Evolutionary conservation across 2,888 invertebrate species (phyloP).

Genomic region (Gandaritis pyraliata): DNA sequence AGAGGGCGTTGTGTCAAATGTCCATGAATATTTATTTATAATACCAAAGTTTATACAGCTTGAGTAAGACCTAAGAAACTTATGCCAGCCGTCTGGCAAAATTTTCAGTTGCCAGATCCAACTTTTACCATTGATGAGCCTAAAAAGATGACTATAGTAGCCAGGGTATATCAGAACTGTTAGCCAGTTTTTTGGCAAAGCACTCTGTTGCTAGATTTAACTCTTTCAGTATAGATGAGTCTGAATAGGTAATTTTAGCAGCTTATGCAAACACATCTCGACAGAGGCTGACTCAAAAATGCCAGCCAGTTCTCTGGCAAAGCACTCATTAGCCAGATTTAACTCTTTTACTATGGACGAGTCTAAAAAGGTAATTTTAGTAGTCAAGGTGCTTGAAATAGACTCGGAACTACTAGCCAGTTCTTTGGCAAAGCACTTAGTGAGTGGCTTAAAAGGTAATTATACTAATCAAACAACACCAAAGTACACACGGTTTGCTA

Average conservation of each 20-base stretch:
- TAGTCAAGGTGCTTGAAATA: too few species aligned
- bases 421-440: too few species aligned
- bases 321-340: conserved; percentile 36
- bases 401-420: too few species aligned
- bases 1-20: too few species aligned
- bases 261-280: not conserved
- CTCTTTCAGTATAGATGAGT: conserved; percentile 31
- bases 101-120: not conserved
- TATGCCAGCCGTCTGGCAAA: not conserved
- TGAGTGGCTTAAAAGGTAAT: too few species aligned
- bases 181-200: conserved; percentile 27
- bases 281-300: not conserved
- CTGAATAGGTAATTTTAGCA: not conserved
- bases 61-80: too few species aligned
- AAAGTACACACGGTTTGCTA: not conserved
- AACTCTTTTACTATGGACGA: conserved; percentile 67
- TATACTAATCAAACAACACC: too few species aligned
- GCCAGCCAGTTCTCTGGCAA: conserved; percentile 27
- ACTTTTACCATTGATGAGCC: not conserved
- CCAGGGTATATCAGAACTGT: not conserved
- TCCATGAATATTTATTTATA: too few species aligned
- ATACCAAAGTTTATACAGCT: too few species aligned
- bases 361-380: conserved; percentile 49
- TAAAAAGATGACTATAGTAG: not conserved
- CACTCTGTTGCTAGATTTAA: conserved; percentile 41